phyloP scores from a whole-genome alignment of 2,888 invertebrate species.

The Crioceris asparagi region DNA sequence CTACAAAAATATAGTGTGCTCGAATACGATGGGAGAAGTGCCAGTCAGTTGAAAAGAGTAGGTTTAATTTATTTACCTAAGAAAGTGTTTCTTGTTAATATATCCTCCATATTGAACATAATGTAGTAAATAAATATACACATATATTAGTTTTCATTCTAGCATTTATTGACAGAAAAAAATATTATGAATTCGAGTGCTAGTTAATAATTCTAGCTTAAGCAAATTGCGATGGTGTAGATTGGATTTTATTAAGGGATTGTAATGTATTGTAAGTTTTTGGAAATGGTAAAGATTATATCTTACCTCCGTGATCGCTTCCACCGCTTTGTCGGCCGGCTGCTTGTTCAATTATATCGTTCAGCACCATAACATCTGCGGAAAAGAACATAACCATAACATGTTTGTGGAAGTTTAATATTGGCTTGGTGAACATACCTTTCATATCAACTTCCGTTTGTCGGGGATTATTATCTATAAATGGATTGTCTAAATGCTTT shows the following conservation, averaged over 20 bases:
- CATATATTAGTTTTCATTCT: constrained; percentile 26
- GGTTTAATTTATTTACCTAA: constrained; percentile 27
- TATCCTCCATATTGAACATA: constrained; percentile 27
- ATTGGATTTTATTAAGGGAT: constrained; percentile 4
- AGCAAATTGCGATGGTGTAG: constrained; percentile 40
- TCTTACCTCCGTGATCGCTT: constrained; percentile 80
- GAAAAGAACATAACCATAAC: constrained; percentile 25
- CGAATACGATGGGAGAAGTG: constrained; percentile 25
- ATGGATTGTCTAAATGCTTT: constrained; percentile 84
- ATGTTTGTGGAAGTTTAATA: not conserved
- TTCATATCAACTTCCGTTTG: constrained; percentile 91
- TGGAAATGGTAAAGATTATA: constrained; percentile 5
- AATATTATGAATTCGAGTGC: constrained; percentile 16
- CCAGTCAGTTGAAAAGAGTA: constrained; percentile 22
- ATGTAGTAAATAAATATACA: constrained; percentile 27
- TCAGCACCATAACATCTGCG: constrained; percentile 92
- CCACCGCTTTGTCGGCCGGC: constrained; percentile 78
- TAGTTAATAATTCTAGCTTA: constrained; percentile 24
- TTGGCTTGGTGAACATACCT: constrained; percentile 27
- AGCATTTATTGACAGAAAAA: constrained; percentile 17
- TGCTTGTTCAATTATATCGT: constrained; percentile 93
- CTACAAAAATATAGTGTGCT: constrained; percentile 26
- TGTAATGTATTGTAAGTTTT: constrained; percentile 4
- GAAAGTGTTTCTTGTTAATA: constrained; percentile 26
- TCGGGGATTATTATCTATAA: constrained; percentile 72